Percentiles rank a stretch among this genome's conserved stretches.
Evolutionary conservation across 2,888 invertebrate species (phyloP).

Genomic region (Nephrotoma guestfalica): DNA sequence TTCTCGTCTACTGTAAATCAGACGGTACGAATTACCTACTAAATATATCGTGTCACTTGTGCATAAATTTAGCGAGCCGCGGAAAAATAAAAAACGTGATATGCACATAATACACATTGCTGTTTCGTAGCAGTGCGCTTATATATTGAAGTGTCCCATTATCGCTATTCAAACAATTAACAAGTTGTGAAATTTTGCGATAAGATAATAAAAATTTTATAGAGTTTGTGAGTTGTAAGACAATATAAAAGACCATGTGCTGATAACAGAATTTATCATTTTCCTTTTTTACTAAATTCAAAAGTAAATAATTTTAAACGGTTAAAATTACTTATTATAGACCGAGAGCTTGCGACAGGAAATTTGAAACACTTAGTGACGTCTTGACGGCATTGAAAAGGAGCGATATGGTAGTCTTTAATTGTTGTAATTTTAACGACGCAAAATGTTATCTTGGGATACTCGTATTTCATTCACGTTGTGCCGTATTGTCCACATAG

Average conservation of each 20-base stretch:
- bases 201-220: background rate
- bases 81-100: background rate
- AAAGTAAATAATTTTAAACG: background rate
- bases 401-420: too few species aligned
- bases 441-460: too few species aligned
- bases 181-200: background rate
- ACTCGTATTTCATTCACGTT: too few species aligned
- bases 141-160: background rate
- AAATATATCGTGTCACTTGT: too few species aligned
- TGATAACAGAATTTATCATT: background rate
- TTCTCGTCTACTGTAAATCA: too few species aligned
- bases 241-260: background rate
- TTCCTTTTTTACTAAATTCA: background rate
- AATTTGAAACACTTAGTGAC: too few species aligned
- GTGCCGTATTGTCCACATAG: too few species aligned
- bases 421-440: too few species aligned
- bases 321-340: too few species aligned
- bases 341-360: background rate
- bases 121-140: background rate
- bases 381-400: too few species aligned
- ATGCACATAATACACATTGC: background rate
- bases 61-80: background rate
- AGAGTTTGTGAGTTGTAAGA: background rate
- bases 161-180: background rate
- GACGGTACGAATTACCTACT: too few species aligned